Evolutionary conservation across 2,888 invertebrate genomes (phyloP).

Genomic region (Cremastinae sp.): DNA sequence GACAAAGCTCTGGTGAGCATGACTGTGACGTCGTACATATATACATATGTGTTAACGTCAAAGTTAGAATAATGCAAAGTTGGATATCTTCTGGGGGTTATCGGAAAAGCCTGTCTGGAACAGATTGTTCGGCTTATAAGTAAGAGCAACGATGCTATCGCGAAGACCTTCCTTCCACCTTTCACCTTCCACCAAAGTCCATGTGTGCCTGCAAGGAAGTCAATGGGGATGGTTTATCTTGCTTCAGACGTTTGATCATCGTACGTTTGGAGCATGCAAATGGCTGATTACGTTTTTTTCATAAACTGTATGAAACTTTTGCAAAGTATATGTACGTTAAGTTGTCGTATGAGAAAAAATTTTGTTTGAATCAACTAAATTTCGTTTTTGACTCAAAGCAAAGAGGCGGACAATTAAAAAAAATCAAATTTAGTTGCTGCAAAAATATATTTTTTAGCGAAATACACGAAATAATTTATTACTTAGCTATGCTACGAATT

Average conservation of each 20-base stretch:
- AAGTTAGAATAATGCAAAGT: conserved; percentile 54
- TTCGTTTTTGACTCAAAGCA: no score
- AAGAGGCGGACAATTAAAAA: no score
- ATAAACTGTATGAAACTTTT: no score
- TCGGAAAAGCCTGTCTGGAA: conserved; percentile 43
- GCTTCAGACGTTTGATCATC: conserved; percentile 44
- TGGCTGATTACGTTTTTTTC: not conserved
- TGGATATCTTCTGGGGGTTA: conserved; percentile 39
- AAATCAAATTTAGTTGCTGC: no score
- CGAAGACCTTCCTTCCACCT: conserved; percentile 12
- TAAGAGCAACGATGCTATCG: conserved; percentile 29
- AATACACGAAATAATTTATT: no score
- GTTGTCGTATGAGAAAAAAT: no score
- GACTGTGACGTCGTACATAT: conserved; percentile 11
- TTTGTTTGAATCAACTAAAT: no score
- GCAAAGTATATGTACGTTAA: conserved; percentile 12
- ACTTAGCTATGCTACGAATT: no score
- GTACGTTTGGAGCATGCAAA: conserved; percentile 28
- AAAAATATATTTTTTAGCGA: no score
- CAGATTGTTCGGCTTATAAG: conserved; percentile 45
- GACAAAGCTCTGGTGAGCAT: not conserved
- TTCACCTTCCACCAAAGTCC: conserved; percentile 26
- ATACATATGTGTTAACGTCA: conserved; percentile 7
- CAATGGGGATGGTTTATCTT: conserved; percentile 40
- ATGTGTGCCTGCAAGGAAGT: conserved; percentile 9